Base-by-base conservation (phyloP, 2,113 vertebrate species). In the Elachura formosa region DNA sequence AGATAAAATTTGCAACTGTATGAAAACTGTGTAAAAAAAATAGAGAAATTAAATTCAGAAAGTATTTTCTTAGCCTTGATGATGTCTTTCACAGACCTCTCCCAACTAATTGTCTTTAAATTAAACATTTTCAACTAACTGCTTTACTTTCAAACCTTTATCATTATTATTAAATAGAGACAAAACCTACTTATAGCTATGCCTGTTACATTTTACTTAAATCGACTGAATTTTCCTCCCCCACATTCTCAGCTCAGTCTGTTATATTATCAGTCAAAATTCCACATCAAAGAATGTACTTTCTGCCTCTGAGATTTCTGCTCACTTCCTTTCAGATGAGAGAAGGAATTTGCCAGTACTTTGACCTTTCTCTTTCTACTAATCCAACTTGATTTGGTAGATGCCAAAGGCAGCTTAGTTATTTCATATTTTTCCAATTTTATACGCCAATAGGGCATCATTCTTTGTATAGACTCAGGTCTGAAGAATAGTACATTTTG, bases 361-460 rank as follows among this genome's bases (percentile, higher is more conserved):
- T 95, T 66, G 71, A 95, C 92, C 85, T 90, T 96, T 81, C 26
- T 64, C 48, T 84, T 76, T 87, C 51, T 79, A 5, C 52, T 79
- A 73, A 59, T 79, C 78, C 85, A 80, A 25, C 58, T 43, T 58
- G 46, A 71, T 81, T 80, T 1, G 0, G 58, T 87, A 81, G 48
- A 91, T 67, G 66, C 55, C 87, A 80, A 88, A 80, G 34, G 49
- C 83, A 75, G 55, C 74, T 67, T 83, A 74, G 54, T 80, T 88
- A 73, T 86, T 93, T 87, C 23, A 12, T 82, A 88, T 52, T 88
- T 93, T 71, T 31, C 87, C 59, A 45, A 55, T 87, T 87, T 84
- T 67, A 77, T 93, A 58, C 96, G 41, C 62, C 3, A 14, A 6
- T 66, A 58, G 45, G 34, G 55, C 33, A 11, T 71, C 40, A 48